Evolutionary conservation across 2,888 invertebrate species (phyloP).

Genomic region (Mycalesis mineus): DNA sequence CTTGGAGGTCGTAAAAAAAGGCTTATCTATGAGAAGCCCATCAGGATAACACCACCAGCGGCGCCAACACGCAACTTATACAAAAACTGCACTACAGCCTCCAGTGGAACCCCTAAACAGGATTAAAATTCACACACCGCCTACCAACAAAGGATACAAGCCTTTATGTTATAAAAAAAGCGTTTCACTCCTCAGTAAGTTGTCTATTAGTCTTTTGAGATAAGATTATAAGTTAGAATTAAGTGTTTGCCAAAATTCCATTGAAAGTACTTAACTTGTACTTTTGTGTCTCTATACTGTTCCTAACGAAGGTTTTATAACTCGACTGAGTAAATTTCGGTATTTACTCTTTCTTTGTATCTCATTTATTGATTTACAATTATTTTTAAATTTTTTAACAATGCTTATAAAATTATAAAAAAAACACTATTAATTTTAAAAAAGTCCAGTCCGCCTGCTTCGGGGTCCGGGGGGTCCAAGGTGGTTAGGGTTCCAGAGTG

Average conservation of each 20-base stretch:
- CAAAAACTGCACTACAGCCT: constrained; percentile 27
- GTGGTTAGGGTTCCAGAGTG: too few relatives aligned
- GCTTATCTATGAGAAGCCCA: not conserved
- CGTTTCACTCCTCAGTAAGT: constrained; percentile 6
- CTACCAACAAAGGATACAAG: constrained; percentile 32
- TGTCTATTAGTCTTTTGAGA: not conserved
- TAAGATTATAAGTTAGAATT: not conserved
- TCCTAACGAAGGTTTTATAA: too few relatives aligned
- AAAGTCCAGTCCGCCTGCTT: too few relatives aligned
- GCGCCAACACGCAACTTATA: constrained; percentile 41
- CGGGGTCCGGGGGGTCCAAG: too few relatives aligned
- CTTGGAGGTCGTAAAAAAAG: not conserved
- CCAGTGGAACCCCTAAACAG: constrained; percentile 39
- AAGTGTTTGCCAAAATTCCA: not conserved
- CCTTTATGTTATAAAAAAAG: constrained; percentile 34
- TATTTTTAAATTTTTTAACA: too few relatives aligned
- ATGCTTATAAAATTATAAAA: too few relatives aligned
- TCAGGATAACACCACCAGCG: constrained; percentile 21
- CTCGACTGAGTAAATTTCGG: too few relatives aligned
- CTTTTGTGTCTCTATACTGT: too few relatives aligned
- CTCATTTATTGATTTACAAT: too few relatives aligned
- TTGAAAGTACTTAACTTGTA: too few relatives aligned
- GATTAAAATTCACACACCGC: constrained; percentile 58
- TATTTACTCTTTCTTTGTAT: too few relatives aligned
- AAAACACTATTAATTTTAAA: too few relatives aligned